Percentiles rank a stretch among this genome's conserved stretches.
Conservation (phyloP, 2,888 invertebrate species). For the Psylliodes chrysocephalus region DNA sequence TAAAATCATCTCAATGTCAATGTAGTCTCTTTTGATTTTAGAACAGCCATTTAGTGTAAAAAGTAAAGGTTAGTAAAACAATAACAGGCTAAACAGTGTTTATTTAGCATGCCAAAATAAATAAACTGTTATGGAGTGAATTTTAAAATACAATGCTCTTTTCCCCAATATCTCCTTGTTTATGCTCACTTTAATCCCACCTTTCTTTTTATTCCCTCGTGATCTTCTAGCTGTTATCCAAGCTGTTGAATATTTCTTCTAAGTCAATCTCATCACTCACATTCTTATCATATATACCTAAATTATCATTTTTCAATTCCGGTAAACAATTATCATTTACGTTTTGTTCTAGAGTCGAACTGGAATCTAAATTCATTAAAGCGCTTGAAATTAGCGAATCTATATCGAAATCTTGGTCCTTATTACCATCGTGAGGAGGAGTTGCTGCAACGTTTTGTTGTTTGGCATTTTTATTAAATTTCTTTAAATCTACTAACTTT, state of each 20-base stretch:
- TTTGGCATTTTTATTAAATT: constrained; percentile 5
- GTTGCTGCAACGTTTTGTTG: background rate
- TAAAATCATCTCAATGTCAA: too few relatives aligned
- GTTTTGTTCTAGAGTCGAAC: background rate
- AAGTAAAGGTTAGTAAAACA: too few relatives aligned
- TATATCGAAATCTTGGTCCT: constrained; percentile 3
- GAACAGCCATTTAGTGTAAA: too few relatives aligned
- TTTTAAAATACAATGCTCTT: too few relatives aligned
- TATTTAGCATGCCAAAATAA: too few relatives aligned
- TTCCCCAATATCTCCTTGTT: too few relatives aligned
- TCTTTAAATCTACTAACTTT: constrained; percentile 41
- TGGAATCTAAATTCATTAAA: constrained; percentile 12
- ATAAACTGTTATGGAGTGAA: too few relatives aligned
- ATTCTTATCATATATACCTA: background rate
- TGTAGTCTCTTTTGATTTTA: too few relatives aligned
- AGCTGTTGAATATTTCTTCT: constrained; percentile 14
- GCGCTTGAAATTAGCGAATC: constrained; percentile 10
- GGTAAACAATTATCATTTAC: background rate
- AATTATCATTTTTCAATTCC: background rate
- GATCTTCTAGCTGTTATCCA: background rate
- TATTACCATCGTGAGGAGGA: constrained; percentile 1
- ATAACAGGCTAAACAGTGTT: too few relatives aligned
- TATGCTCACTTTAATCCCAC: too few relatives aligned
- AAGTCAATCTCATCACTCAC: background rate
- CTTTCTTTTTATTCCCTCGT: too few relatives aligned